Evolutionary conservation across 2,888 invertebrate genomes (phyloP).

Genomic region (Drosophila multiciliata): DNA sequence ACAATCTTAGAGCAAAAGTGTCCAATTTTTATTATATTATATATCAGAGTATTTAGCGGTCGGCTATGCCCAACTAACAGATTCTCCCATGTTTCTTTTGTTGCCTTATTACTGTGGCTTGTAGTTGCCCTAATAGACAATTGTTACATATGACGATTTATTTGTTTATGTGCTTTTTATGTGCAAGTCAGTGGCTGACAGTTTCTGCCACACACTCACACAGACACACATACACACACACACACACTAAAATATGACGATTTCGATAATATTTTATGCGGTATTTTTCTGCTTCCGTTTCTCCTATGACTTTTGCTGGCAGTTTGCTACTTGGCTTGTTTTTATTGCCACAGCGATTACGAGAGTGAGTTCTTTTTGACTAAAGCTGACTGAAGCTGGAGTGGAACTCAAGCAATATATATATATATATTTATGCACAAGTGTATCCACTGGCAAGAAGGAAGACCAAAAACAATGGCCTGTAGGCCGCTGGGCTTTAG

Average conservation of each 20-base stretch:
- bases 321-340: conserved; percentile 29
- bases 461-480: conserved; percentile 40
- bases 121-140: conserved; percentile 54
- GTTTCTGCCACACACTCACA: conserved; percentile 32
- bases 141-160: conserved; percentile 68
- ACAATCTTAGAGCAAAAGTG: not conserved
- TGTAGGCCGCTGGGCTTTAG: conserved; percentile 20
- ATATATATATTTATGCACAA: not conserved
- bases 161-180: conserved; percentile 72
- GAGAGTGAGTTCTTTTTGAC: conserved; percentile 42
- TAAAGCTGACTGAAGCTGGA: conserved; percentile 19
- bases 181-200: conserved; percentile 28
- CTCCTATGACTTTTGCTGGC: conserved; percentile 32
- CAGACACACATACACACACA: conserved; percentile 8
- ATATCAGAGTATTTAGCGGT: not conserved
- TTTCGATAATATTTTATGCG: conserved; percentile 77
- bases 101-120: conserved; percentile 16
- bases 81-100: not conserved
- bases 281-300: conserved; percentile 17
- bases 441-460: conserved; percentile 44
- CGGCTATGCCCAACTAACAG: not conserved
- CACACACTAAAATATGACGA: conserved; percentile 40
- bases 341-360: conserved; percentile 72
- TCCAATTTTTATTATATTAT: not conserved
- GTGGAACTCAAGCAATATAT: conserved; percentile 24